Evolutionary conservation across 2,888 invertebrate genomes (phyloP), one percentile per base, ranked within the genome.

Genomic region (Eudemis profundana): DNA sequence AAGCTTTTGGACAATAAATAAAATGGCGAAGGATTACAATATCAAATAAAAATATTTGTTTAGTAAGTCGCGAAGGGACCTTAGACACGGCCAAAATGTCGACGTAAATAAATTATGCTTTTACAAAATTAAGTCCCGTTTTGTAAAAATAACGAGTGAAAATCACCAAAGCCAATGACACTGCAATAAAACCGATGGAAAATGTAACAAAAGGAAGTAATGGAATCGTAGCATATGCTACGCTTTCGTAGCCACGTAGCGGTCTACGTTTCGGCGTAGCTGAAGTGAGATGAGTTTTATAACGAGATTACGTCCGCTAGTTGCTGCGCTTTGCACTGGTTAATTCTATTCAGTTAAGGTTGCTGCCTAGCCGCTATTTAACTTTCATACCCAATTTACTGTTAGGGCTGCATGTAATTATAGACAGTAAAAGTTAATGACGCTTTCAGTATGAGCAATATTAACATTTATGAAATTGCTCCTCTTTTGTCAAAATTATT

Each of bases 141-240:
- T n/a, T n/a, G n/a, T n/a, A n/a, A n/a, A n/a, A n/a, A n/a, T n/a
- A n/a, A n/a, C n/a, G n/a, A n/a, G n/a, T n/a, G n/a, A n/a, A n/a
- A n/a, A n/a, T n/a, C n/a, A n/a, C n/a, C n/a, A n/a, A n/a, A n/a
- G n/a, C n/a, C n/a, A 15, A 40, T 40, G 5, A 4, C n/a, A 15
- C 4, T 21, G 33, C 36, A 7, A 5, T 14, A 3, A 38, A 21
- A 2, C 14, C 14, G 44, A n/a, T n/a, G 21, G 42, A 17, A 27
- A 42, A 56, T 56, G 3, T 40, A n/a, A 42, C 29, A 44, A 56
- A 33, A 5, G 8, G 27, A 27, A 5, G 10, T 40, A 4, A 42
- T 17, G 23, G 23, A 40, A 49, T 38, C 50, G 50, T 49, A 61
- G 60, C 50, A 40, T 27, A 40, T 42, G 50, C 60, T 61, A 50